Conservation (phyloP, 1,140 invertebrate species). For the Pseudachorutes palmiensis region DNA sequence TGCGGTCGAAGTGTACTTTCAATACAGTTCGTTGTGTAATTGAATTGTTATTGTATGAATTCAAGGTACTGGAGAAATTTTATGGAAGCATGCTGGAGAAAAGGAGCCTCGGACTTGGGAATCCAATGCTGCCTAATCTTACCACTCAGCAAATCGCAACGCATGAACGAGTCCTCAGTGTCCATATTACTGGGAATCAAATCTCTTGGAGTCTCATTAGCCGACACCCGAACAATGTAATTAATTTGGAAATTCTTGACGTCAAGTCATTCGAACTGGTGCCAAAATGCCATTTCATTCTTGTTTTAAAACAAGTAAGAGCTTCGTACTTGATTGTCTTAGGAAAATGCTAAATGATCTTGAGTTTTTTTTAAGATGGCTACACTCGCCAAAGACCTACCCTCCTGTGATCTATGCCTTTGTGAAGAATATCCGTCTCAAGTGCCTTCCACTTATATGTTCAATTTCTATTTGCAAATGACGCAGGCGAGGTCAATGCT, state of each 20-base stretch:
- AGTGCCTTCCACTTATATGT: conserved; percentile 3
- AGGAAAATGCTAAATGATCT: background rate
- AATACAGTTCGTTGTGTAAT: background rate
- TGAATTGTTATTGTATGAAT: conserved; percentile 16
- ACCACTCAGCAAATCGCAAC: conserved; percentile 9
- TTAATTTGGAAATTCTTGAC: background rate
- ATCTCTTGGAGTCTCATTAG: conserved; percentile 20
- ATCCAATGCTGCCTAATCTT: conserved; percentile 14
- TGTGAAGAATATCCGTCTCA: conserved; percentile 20
- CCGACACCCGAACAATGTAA: background rate
- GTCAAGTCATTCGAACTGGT: conserved; percentile 7
- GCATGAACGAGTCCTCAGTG: conserved; percentile 13
- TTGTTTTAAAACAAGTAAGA: conserved; percentile 20
- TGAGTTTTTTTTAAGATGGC: conserved; percentile 19
- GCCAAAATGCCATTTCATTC: conserved; percentile 23
- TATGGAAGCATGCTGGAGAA: conserved; percentile 21
- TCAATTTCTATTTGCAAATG: conserved; percentile 22
- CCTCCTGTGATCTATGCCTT: conserved; percentile 22
- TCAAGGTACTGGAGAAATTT: conserved; percentile 21
- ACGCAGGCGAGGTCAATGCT: conserved; percentile 25
- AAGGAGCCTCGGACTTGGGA: conserved; percentile 3
- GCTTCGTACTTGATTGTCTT: background rate
- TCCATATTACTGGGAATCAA: conserved; percentile 15
- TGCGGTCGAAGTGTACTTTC: background rate
- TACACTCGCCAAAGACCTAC: conserved; percentile 6